Percentiles rank a stretch among this genome's conserved stretches.
Evolutionary conservation across 1,140 invertebrate species (phyloP).

Genomic region (Pomacea maculata): DNA sequence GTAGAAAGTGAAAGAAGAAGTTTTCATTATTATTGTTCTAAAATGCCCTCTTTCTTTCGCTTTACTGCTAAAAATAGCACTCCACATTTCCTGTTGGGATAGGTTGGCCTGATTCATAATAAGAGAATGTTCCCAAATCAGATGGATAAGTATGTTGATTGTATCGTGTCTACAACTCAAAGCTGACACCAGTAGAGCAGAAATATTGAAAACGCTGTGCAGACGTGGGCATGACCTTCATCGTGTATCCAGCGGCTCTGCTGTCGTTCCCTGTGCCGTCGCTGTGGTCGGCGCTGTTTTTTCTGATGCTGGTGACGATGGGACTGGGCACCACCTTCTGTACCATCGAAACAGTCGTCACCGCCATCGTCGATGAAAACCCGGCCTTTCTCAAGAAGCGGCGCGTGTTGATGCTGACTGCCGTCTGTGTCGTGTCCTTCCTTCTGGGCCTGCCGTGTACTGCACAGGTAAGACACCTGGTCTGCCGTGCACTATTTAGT

Average conservation of each 20-base stretch:
- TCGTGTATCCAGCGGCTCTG: constrained; percentile 96
- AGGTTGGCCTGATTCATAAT: too few relatives aligned
- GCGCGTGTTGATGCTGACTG: constrained; percentile 45
- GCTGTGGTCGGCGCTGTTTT: constrained; percentile 96
- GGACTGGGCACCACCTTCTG: constrained; percentile 90
- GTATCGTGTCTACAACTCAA: too few relatives aligned
- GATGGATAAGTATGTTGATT: too few relatives aligned
- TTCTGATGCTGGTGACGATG: constrained; percentile 94
- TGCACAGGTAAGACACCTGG: constrained; percentile 46
- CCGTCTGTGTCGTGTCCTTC: constrained; percentile 48
- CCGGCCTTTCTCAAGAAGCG: constrained; percentile 64
- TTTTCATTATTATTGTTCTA: too few relatives aligned
- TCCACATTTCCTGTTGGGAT: too few relatives aligned
- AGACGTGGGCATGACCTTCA: constrained; percentile 93
- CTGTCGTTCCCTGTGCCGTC: constrained; percentile 91
- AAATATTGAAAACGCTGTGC: constrained; percentile 26
- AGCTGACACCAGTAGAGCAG: too few relatives aligned
- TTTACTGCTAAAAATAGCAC: too few relatives aligned
- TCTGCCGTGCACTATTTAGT: too few relatives aligned
- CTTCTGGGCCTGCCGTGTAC: constrained; percentile 60
- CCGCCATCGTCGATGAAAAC: constrained; percentile 78
- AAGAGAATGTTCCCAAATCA: too few relatives aligned
- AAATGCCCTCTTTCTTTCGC: too few relatives aligned
- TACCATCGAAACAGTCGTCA: constrained; percentile 79
- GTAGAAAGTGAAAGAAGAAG: too few relatives aligned